Base-by-base conservation (phyloP, 2,113 vertebrate species). In the Ciconia boyciana region DNA sequence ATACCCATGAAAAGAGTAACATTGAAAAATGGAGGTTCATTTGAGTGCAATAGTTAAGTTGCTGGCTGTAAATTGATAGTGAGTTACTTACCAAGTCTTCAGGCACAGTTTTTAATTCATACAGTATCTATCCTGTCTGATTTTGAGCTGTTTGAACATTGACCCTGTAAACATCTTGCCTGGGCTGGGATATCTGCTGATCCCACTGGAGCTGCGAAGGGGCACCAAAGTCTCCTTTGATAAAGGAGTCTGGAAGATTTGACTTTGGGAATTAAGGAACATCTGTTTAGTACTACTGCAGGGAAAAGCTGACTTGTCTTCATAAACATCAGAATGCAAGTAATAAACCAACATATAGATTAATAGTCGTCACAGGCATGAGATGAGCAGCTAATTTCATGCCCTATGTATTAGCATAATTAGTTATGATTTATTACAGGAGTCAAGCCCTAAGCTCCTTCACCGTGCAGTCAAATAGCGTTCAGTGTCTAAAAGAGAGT, bases 381-480 rank as follows among this genome's bases (percentile, higher is more conserved):
- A 93, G 85, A 91, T 49, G 70, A 96, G 51, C 55, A 88, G 54
- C 90, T 91, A 65, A 95, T 93, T 96, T 87, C 61, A 93, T 91
- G 84, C 70, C 58, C 51, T 91, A 32, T 6, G 6, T 83, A 72
- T 91, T 85, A 96, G n/a, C 71, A 74, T 92, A 96, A 95, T 92
- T 94, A 93, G 49, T 31, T 93, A 70, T 70, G 75, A 97, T 93
- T 95, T 96, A 94, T 95, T 94, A 54, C 13, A 54, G 36, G 22
- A 93, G 34, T 66, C 44, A 91, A 90, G 17, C 21, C 66, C 78
- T 79, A 60, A 64, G 28, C 54, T 90, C 32, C n/a, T 79, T 72
- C 20, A 44, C 36, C 90, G 18, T 83, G 49, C 74, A 86, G 41
- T 85, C 76, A 76, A 93, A 52, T 6, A 79, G 11, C 3, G 1